A percentile compares a stretch with the other conserved stretches of the same genome.
Evolutionary conservation across 1,140 invertebrate species (phyloP).

Genomic region (Dendroctonus valens): DNA sequence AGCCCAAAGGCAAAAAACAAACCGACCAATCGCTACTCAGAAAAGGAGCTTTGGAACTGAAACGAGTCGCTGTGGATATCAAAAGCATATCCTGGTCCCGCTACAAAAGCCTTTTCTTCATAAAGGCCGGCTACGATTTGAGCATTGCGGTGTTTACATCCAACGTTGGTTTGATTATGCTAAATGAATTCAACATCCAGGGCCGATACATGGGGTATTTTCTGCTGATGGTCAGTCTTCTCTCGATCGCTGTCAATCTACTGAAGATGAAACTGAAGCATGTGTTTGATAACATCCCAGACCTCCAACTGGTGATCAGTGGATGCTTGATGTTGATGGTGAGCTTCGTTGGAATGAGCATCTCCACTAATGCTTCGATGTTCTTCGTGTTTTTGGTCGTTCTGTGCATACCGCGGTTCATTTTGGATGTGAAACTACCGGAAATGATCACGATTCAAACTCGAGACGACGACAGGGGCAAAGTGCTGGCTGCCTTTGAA

Average conservation of each 20-base stretch:
- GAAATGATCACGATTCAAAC: constrained; percentile 24
- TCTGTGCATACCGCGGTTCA: constrained; percentile 15
- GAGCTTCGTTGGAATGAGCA: constrained; percentile 32
- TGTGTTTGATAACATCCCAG: constrained; percentile 27
- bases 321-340: constrained; percentile 19
- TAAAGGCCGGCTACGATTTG: constrained; percentile 19
- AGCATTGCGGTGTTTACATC: constrained; percentile 1
- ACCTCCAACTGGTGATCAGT: constrained; percentile 28
- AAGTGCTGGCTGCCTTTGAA: constrained; percentile 34
- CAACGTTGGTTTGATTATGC: constrained; percentile 21
- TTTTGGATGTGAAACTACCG: constrained; percentile 27
- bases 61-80: constrained; percentile 9
- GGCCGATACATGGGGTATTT: constrained; percentile 20
- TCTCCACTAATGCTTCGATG: constrained; percentile 13
- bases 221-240: constrained; percentile 22
- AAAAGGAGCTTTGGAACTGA: constrained; percentile 5
- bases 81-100: constrained; percentile 18
- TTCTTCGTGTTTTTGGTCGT: constrained; percentile 22
- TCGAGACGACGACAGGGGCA: constrained; percentile 31
- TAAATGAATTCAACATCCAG: constrained; percentile 18
- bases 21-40: constrained; percentile 1
- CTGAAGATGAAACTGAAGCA: constrained; percentile 18
- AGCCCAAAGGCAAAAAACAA: constrained; percentile 1
- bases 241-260: constrained; percentile 11
- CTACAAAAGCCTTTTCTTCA: constrained; percentile 15